Percentiles rank a stretch among this genome's conserved stretches.
These are phyloP conservation scores for Prinia subflava DNA, from an alignment of 2,113 vertebrate species.

Conservation along the genomic window DNA sequence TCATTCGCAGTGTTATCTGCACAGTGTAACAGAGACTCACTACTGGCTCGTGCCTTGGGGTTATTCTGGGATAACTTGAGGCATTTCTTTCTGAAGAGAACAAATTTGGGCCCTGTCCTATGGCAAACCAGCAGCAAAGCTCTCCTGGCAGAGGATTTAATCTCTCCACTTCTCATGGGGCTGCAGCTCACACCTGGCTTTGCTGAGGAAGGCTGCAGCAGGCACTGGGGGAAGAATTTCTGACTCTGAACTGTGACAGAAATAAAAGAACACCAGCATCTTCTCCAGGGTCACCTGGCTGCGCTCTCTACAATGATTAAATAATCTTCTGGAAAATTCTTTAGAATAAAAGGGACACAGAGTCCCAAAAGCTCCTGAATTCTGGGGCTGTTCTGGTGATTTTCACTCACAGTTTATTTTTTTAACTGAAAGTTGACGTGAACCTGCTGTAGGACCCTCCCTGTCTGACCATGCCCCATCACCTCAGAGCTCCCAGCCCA, in stretches of 20 bases:
- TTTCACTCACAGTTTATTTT: rapidly evolving
- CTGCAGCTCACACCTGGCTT: neutral
- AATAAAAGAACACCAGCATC: neutral
- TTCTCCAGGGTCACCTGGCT: neutral
- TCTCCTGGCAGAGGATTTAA: neutral
- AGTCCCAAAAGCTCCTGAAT: neutral
- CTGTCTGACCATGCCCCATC: neutral
- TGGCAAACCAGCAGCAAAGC: neutral
- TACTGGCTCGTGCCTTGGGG: neutral
- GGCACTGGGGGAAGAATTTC: neutral
- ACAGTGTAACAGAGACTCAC: neutral
- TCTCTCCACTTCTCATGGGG: neutral
- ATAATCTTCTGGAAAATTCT: rapidly evolving
- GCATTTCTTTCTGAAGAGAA: neutral
- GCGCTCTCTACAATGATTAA: neutral
- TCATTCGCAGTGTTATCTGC: neutral
- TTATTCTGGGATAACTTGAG: neutral
- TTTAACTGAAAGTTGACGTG: neutral
- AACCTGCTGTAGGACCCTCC: neutral
- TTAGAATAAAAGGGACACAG: rapidly evolving
- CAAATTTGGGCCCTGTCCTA: neutral
- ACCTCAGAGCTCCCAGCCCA: neutral
- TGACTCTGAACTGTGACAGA: neutral
- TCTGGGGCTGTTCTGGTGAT: neutral
- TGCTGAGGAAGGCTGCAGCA: neutral